phyloP scores from a whole-genome alignment of 2,888 invertebrate species.

The Flabesymbios commensalis region DNA sequence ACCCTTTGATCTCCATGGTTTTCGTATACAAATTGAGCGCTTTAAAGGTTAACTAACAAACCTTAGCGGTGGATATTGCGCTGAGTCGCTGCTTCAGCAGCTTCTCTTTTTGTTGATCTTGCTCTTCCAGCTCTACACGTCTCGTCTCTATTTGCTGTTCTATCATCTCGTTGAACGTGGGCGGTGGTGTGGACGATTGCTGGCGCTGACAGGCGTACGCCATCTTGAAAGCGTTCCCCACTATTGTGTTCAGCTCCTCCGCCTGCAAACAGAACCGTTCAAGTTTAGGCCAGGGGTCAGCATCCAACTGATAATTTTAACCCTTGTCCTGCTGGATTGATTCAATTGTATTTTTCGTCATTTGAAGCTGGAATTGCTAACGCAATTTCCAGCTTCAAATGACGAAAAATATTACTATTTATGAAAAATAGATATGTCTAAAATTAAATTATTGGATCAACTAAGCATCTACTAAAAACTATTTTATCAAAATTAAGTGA shows the following conservation, averaged over 20 bases:
- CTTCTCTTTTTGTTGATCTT: constrained; percentile 47
- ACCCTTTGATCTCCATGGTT: too few relatives aligned
- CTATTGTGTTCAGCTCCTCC: constrained; percentile 82
- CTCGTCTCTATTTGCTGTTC: constrained; percentile 54
- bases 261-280: constrained; percentile 67
- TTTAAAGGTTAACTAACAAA: too few relatives aligned
- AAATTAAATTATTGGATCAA: too few relatives aligned
- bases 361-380: too few relatives aligned
- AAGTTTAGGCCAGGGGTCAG: neutral
- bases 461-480: too few relatives aligned
- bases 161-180: constrained; percentile 58
- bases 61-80: constrained; percentile 53
- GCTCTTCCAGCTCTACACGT: constrained; percentile 44
- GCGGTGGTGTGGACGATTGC: constrained; percentile 17
- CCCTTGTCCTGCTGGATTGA: too few relatives aligned
- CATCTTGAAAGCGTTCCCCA: constrained; percentile 90
- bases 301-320: neutral
- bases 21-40: too few relatives aligned
- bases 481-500: too few relatives aligned
- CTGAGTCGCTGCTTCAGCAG: constrained; percentile 32
- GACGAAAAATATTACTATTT: too few relatives aligned
- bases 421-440: too few relatives aligned
- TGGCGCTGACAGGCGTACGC: constrained; percentile 78
- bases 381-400: too few relatives aligned
- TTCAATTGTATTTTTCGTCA: too few relatives aligned